Evolutionary conservation across 2,888 invertebrate genomes (phyloP).

Genomic region (Plemyria rubiginata): DNA sequence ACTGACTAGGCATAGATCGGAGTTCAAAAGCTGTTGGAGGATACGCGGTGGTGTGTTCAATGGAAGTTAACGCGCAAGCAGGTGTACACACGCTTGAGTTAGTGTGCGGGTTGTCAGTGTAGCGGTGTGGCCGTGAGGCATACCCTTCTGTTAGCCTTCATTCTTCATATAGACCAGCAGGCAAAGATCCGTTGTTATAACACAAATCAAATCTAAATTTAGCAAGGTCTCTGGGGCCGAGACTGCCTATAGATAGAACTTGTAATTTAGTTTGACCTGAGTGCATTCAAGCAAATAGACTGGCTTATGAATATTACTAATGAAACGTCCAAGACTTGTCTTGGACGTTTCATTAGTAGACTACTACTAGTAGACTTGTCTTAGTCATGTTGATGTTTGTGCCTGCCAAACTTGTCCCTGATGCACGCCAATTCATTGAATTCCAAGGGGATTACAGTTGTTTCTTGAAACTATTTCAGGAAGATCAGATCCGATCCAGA

Average conservation of each 20-base stretch:
- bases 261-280: slow-evolving; percentile 24
- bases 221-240: slow-evolving; percentile 25
- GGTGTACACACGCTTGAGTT: slow-evolving; percentile 40
- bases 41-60: slow-evolving; percentile 67
- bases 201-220: slow-evolving; percentile 42
- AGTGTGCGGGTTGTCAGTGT: slow-evolving; percentile 42
- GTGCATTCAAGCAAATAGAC: slow-evolving; percentile 12
- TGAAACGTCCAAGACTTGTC: neutral
- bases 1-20: slow-evolving; percentile 31
- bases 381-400: neutral
- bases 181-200: slow-evolving; percentile 38
- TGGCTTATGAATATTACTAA: neutral
- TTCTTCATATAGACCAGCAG: slow-evolving; percentile 40
- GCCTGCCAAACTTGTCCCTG: neutral
- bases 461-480: no score
- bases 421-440: no score
- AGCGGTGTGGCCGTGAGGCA: slow-evolving; percentile 48
- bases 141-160: slow-evolving; percentile 47
- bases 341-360: no score
- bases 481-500: no score
- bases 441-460: no score
- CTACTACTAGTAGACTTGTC: no score
- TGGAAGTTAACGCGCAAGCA: slow-evolving; percentile 66
- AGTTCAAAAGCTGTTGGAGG: slow-evolving; percentile 55
- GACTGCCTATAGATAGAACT: slow-evolving; percentile 28